Conservation (phyloP, 2,888 invertebrate genomes). For the Prenolepis imparis region DNA sequence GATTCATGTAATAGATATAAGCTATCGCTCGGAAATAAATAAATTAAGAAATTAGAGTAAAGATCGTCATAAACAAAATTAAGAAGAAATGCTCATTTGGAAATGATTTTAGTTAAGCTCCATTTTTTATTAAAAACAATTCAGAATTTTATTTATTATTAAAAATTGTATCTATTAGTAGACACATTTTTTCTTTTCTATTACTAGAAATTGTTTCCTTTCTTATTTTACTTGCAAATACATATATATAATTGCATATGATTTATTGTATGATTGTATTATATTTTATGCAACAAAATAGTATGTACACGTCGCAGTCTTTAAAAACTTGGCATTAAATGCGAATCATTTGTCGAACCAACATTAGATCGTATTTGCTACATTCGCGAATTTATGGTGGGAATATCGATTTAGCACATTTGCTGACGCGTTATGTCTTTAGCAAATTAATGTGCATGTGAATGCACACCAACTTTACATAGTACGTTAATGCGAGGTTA, state of each 20-base stretch:
- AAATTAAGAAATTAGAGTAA: neutral
- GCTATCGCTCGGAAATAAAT: neutral
- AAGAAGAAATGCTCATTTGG: neutral
- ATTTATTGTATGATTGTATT: neutral
- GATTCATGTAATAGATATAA: neutral
- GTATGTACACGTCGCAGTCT: neutral
- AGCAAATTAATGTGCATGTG: neutral
- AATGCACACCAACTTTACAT: conserved; percentile 26
- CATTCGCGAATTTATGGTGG: conserved; percentile 2
- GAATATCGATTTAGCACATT: conserved; percentile 13
- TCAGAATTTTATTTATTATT: too few relatives aligned
- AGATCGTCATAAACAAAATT: neutral
- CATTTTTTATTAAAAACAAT: neutral
- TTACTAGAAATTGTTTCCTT: neutral
- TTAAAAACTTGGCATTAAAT: neutral
- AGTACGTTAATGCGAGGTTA: conserved; percentile 25
- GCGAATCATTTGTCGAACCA: neutral
- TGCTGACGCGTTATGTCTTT: conserved; percentile 16
- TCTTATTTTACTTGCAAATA: neutral
- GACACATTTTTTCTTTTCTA: too few relatives aligned
- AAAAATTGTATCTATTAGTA: too few relatives aligned
- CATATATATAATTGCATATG: too few relatives aligned
- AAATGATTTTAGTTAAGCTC: neutral
- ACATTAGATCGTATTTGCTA: neutral
- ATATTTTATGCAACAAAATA: neutral